Base-by-base conservation (phyloP, 2,888 invertebrate species). In the Augiades crinisus region DNA sequence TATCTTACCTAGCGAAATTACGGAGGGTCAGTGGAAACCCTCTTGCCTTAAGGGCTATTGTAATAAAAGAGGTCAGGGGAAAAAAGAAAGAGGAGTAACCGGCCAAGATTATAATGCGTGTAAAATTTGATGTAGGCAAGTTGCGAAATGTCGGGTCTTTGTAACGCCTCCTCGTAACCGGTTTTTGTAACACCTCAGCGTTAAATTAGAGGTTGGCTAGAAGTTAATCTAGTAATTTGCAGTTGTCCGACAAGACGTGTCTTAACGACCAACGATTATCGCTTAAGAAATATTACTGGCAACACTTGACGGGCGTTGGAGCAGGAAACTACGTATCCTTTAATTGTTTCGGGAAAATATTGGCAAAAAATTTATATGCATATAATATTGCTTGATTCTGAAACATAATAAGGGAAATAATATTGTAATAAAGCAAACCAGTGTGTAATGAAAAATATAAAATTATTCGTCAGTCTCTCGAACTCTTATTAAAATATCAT, bases 1-100 rank as follows among this genome's bases (percentile, higher is more conserved):
- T 73, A 72, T 75, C 71, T 43, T 50, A 69, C 66, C 68, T 65
- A 65, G 69, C 68, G 61, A 62, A 65, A 67, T 68, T 70, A 69
- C 56, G 54, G 56, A 70, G 72, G 70, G 70, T 68, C 67, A 68
- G 60, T 62, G 63, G 30, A 53, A 58, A 58, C 67, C 67, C 65
- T 62, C 60, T 62, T 43, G 47, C 52, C 56, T 53, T 38, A 47
- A 50, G 49, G 49, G 58, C 57, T 59, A 55, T 60, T 61, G 57
- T 67, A 60, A 64, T 64, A 63, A 66, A 69, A 64, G 60, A 58
- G 47, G 60, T 60, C 61, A 61, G 60, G 59, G 62, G 57, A 64
- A 67, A 64, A 59, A 64, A 41, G 40, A 49, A 41, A 34, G 33
- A 36, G 27, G 27, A 27, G 49, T 41, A 41, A 50, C 41, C 59